These are phyloP conservation scores for Trissolcus japonicus DNA, from an alignment of 2,888 invertebrate species.

Conservation along the genomic window DNA sequence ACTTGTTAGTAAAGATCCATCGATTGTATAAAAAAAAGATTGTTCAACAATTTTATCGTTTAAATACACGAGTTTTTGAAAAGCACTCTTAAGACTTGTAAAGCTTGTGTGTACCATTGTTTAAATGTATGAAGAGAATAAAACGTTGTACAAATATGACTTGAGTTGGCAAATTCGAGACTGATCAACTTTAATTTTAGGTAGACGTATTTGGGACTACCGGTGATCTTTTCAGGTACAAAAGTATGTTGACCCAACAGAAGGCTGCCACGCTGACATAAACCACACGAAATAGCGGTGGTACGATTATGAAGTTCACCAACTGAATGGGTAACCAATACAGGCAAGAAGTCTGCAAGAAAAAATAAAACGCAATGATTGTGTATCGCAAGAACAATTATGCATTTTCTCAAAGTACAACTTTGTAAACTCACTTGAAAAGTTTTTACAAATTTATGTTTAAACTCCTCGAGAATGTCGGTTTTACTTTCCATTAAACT, in stretches of 20 bases:
- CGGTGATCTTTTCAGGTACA: conserved; percentile 82
- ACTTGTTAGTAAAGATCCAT: background rate
- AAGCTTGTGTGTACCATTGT: conserved; percentile 29
- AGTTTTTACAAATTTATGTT: conserved; percentile 84
- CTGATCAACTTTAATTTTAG: background rate
- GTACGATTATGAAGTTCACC: conserved; percentile 85
- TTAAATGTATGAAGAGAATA: conserved; percentile 36
- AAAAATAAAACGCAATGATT: background rate
- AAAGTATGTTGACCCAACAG: conserved; percentile 90
- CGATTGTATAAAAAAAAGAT: no score
- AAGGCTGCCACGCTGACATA: conserved; percentile 88
- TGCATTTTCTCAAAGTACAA: background rate
- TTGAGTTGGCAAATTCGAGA: background rate
- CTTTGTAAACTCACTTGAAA: conserved; percentile 70
- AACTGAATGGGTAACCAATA: conserved; percentile 91
- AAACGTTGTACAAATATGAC: conserved; percentile 27
- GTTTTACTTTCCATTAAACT: conserved; percentile 84
- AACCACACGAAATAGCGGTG: conserved; percentile 84
- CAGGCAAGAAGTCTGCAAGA: conserved; percentile 82
- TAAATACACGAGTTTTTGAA: no score
- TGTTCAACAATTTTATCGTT: no score
- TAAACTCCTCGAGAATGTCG: conserved; percentile 84
- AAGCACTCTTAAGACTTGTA: conserved; percentile 4
- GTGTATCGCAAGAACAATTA: no score
- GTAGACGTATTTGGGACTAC: conserved; percentile 1